Base-by-base conservation (phyloP, 2,797 vertebrate species). In the Tokudaia tokunoshimensis region DNA sequence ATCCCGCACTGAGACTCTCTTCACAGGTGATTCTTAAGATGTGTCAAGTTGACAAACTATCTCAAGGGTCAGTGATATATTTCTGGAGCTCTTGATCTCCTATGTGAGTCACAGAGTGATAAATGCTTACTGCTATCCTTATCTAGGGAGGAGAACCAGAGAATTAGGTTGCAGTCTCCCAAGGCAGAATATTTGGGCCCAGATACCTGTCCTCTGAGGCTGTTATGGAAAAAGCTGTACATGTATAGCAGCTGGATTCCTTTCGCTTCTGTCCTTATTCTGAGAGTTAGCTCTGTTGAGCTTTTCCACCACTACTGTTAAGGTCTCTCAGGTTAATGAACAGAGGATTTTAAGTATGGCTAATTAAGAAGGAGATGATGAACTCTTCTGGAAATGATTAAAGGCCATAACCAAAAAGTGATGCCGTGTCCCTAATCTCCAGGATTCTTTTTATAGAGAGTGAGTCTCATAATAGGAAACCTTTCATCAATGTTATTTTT, bases 291-390 rank as follows among this genome's bases (percentile, higher is more conserved):
- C n/a, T 37, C 50, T 79, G 11, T 41, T 34, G 89, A 94, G 57
- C 81, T 50, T 86, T 87, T 92, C 78, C 14, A 76, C 29, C 41
- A 3, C 50, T 59, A 41, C 8, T 34, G 80, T n/a, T 59, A 94
- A 96, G 88, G 87, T 50, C 87, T 84, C 37, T 15, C 44, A 85
- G 61, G 80, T 70, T 92, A 96, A 89, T 11, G 84, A 93, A 91
- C 63, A 81, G 50, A 92, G 44, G 52, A 47, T 91, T 95, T 70
- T 89, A 92, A 94, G 93, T 29, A 72, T n/a, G 70, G 57, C 72
- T 96, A 94, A 96, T 96, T 74, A 95, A 94, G 76, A 94, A 88
- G 17, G 63, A 79, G n/a, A 87, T 2, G 61, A 55, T 15, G 59
- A 89, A 57, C 93, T 82, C 86, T 83, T 76, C 63, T 82, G 47